A percentile compares a stretch with the other conserved stretches of the same genome.
Conservation (phyloP, 2,797 vertebrate genomes). For the Menidia menidia region DNA sequence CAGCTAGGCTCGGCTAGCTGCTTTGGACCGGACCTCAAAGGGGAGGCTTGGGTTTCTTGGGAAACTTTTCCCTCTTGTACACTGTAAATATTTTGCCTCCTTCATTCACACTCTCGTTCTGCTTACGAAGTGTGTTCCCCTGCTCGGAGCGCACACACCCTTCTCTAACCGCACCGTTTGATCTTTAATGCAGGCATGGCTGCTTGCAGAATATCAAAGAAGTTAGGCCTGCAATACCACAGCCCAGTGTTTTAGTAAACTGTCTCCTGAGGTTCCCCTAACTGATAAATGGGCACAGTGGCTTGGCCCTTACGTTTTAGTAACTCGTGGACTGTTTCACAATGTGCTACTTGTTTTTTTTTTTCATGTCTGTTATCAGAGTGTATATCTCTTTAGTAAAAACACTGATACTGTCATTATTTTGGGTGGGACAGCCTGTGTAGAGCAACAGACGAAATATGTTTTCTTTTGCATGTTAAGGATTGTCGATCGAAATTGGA, state of each 20-base stretch:
- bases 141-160: constrained; percentile 29
- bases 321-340: not conserved
- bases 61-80: constrained; percentile 69
- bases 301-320: not conserved
- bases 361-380: too few species aligned
- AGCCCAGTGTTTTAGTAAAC: constrained; percentile 13
- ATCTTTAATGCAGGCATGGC: constrained; percentile 62
- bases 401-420: constrained; percentile 25
- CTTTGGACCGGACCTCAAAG: constrained; percentile 76
- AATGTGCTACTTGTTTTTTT: not conserved
- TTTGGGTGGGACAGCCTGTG: constrained; percentile 12
- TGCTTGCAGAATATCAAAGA: constrained; percentile 53
- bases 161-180: constrained; percentile 53
- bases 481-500: not conserved
- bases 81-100: constrained; percentile 81
- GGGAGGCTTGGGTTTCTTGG: constrained; percentile 72
- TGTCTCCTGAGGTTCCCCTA: not conserved
- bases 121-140: constrained; percentile 62
- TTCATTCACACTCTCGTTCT: constrained; percentile 61
- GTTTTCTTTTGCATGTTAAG: not conserved
- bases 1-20: constrained; percentile 62
- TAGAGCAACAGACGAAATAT: not conserved
- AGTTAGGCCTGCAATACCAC: constrained; percentile 22
- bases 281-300: constrained; percentile 7
- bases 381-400: constrained; percentile 9